Evolutionary conservation across 1,140 invertebrate species (phyloP).

Genomic region (Drosophila dunni): DNA sequence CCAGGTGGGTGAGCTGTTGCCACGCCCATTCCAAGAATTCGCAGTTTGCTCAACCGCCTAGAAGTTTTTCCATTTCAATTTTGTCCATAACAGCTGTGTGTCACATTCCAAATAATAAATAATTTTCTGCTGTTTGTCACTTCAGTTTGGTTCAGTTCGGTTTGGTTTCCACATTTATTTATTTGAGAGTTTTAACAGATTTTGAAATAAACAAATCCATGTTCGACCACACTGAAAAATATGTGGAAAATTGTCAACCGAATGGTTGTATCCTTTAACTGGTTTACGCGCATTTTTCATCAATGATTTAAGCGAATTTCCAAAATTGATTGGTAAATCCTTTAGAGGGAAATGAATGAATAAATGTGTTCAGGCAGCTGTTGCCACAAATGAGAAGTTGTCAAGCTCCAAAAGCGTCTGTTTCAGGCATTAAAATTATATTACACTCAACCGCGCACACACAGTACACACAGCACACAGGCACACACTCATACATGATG

Average conservation of each 20-base stretch:
- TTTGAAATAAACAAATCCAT: conserved; percentile 31
- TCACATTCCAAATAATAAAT: conserved; percentile 40
- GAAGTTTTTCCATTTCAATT: conserved; percentile 44
- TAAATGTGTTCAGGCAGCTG: conserved; percentile 41
- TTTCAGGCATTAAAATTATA: conserved; percentile 29
- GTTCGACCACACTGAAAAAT: conserved; percentile 4
- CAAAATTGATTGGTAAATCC: conserved; percentile 48
- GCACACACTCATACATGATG: conserved; percentile 3
- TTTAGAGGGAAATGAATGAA: conserved; percentile 50
- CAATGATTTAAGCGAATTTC: conserved; percentile 71
- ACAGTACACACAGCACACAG: background rate
- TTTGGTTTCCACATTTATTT: conserved; percentile 1
- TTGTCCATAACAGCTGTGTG: conserved; percentile 35
- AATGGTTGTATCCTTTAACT: conserved; percentile 31
- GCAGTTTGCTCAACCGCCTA: conserved; percentile 1
- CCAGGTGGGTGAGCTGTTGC: conserved; percentile 38
- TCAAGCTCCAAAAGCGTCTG: conserved; percentile 12
- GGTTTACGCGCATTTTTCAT: conserved; percentile 47
- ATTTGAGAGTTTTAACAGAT: conserved; percentile 16
- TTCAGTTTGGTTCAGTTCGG: conserved; percentile 7
- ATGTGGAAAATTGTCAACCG: conserved; percentile 40
- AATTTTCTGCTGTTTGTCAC: conserved; percentile 29
- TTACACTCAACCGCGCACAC: conserved; percentile 1
- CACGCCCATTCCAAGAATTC: conserved; percentile 9
- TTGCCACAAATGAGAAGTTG: conserved; percentile 60